A percentile compares a stretch with the other conserved stretches of the same genome.
Evolutionary conservation across 2,113 vertebrate genomes (phyloP).

Genomic region (Sinocyclocheilus rhinocerous): DNA sequence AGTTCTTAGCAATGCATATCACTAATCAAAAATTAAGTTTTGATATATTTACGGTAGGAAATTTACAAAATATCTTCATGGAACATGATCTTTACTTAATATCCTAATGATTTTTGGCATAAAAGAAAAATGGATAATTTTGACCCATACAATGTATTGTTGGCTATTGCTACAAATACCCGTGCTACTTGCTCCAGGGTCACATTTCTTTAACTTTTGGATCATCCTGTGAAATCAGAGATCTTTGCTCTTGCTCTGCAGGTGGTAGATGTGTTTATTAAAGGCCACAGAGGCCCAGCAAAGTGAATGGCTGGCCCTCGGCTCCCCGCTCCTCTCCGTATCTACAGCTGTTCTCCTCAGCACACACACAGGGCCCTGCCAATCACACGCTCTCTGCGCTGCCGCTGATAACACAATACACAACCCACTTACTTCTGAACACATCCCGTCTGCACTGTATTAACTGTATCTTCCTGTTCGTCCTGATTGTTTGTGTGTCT

Average conservation of each 20-base stretch:
- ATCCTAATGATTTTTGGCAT: no score
- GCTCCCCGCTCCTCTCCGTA: not conserved
- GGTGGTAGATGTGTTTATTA: constrained; percentile 70
- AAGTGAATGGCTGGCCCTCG: constrained; percentile 68
- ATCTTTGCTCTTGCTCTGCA: constrained; percentile 29
- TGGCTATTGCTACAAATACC: no score
- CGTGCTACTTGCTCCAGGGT: not conserved
- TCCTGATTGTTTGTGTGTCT: not conserved
- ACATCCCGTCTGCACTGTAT: not conserved
- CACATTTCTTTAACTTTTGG: not conserved
- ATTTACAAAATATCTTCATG: no score
- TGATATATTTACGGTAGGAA: no score
- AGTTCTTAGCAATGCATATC: no score
- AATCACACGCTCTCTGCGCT: constrained; percentile 61
- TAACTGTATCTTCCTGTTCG: not conserved
- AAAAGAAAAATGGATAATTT: no score
- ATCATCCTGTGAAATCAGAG: not conserved
- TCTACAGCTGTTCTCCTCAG: constrained; percentile 28
- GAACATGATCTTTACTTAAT: no score
- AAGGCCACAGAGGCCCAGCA: constrained; percentile 69
- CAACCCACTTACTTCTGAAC: not conserved
- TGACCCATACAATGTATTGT: no score
- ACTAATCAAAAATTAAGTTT: no score
- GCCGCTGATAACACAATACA: not conserved
- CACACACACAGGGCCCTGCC: constrained; percentile 69